phyloP scores from a whole-genome alignment of 2,888 invertebrate genomes.

The Dynastes maya region DNA sequence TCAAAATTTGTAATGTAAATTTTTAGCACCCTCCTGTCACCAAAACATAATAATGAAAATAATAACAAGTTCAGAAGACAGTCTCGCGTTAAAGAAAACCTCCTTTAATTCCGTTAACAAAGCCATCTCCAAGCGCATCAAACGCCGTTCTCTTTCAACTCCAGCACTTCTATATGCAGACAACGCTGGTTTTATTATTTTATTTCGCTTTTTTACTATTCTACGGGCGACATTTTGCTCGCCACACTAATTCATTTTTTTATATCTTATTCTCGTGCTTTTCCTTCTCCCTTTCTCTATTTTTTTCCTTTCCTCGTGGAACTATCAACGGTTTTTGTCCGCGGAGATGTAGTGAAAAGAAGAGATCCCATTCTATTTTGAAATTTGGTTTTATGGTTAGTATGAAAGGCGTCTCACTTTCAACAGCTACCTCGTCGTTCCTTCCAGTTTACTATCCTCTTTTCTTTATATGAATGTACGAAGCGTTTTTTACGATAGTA shows the following conservation, averaged over 20 bases:
- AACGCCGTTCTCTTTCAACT: no score
- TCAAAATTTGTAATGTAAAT: no score
- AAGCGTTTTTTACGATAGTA: conserved; percentile 1
- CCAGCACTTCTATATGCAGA: neutral
- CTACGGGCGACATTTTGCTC: conserved; percentile 5
- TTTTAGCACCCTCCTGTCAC: no score
- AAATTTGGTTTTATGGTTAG: neutral
- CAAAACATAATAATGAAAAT: no score
- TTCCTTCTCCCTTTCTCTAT: neutral
- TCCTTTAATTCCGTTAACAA: no score
- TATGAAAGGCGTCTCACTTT: neutral
- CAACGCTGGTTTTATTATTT: neutral
- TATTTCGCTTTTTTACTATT: neutral
- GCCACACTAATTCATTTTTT: neutral
- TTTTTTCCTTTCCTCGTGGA: neutral
- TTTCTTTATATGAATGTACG: neutral
- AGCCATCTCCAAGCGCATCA: no score
- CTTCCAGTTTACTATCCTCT: neutral
- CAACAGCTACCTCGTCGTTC: neutral
- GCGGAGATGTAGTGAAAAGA: neutral
- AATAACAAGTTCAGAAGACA: no score
- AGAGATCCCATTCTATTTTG: conserved; percentile 3
- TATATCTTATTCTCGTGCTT: neutral
- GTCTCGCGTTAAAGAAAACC: no score
- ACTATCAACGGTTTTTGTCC: neutral